Base-by-base conservation (phyloP, 1,140 invertebrate genomes). In the Drosophila nannoptera region DNA sequence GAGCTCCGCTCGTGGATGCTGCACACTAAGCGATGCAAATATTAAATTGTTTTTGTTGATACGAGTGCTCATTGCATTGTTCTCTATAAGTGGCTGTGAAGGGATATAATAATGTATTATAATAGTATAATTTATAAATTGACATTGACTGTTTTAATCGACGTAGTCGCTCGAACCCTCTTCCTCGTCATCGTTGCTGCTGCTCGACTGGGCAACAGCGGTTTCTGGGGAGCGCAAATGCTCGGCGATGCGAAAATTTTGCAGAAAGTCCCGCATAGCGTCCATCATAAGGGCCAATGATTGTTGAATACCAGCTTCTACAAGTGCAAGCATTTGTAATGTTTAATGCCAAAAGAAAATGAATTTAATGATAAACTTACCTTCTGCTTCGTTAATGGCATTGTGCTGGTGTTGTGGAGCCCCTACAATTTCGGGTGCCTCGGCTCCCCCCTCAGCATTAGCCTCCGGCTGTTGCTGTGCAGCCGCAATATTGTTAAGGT, bases 241-340 rank as follows among this genome's bases (percentile, higher is more conserved):
- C 58, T 90, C 88, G 32, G 90, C 89, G 71, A 92, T 87, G 38
- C 92, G 90, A 45, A 94, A 92, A 80, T 94, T 94, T 60, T 92
- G 92, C 7, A 95, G 84, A 38, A 95, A 90, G 77, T 95, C 93
- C 14, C 94, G 87, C 93, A 95, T 94, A 3, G 94, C 94, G 78
- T 94, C 93, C 62, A 95, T 90, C 32, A 95, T 89, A 2, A 91
- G 91, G 2, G 90, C 93, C 2, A 94, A 91, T 60, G 93, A 93
- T 35, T 92, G 90, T 52, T 83, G 78, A 2, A 84, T 31, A 91
- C 90, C n/a, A 94, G 89, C 71, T 93, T 93, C 61, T 90, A 53
- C 1, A 61, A 52, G 35, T 59, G 22, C 9, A 66, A 52, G 42
- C 11, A 38, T 29, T 68, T 45, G 11, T 32, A 43, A 58, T 22